These are phyloP conservation scores for Sebastes oblongus DNA, from an alignment of 2,797 vertebrate genomes.

Conservation along the genomic window DNA sequence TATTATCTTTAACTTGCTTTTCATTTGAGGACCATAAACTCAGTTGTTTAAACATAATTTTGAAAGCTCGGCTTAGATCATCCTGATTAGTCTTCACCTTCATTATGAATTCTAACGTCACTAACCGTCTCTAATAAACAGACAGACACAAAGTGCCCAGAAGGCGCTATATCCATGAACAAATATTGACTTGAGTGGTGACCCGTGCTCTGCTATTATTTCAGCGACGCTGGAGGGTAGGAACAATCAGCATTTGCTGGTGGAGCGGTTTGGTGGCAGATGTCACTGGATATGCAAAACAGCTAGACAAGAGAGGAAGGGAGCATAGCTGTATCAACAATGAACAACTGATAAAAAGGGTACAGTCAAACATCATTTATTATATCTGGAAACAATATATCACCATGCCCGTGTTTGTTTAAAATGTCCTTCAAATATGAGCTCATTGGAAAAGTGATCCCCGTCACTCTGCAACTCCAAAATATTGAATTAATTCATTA, in stretches of 20 bases:
- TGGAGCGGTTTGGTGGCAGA: slow-evolving; percentile 47
- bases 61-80: not conserved
- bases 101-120: not conserved
- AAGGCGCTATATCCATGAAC: slow-evolving; percentile 22
- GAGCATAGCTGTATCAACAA: slow-evolving; percentile 10
- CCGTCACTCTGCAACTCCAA: not conserved
- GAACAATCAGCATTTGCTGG: slow-evolving; percentile 28
- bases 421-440: not conserved
- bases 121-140: not conserved
- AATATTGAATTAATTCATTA: not conserved
- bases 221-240: slow-evolving; percentile 11
- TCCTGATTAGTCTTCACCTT: not conserved
- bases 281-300: slow-evolving; percentile 62
- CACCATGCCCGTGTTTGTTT: not conserved
- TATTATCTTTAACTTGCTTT: not conserved
- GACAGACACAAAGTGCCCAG: not conserved
- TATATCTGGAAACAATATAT: not conserved
- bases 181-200: slow-evolving; percentile 62
- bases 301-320: slow-evolving; percentile 8
- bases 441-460: not conserved
- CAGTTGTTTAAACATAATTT: not conserved
- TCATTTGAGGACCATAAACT: too few species aligned
- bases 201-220: slow-evolving; percentile 46
- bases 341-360: not conserved
- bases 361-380: not conserved